Evolutionary conservation across 2,888 invertebrate species (phyloP), one percentile per base, ranked within the genome.

Genomic region (Phrixothrix hirtus): DNA sequence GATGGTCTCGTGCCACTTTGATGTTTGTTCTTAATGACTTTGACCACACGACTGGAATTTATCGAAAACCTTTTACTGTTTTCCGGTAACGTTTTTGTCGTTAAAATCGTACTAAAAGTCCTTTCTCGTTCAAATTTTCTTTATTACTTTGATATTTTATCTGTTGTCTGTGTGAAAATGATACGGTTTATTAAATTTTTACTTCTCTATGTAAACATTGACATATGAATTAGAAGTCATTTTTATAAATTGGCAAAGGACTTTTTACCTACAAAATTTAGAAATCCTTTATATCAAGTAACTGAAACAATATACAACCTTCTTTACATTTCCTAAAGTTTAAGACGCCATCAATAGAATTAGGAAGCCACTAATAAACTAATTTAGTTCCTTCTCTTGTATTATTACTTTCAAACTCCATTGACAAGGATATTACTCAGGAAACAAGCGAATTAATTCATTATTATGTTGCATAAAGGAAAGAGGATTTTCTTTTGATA

Each of bases 11-110:
- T 66, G 69, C 69, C 60, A 68, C 72, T 72, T 72, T 72, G 72
- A 71, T 72, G 70, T 72, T 71, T 68, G 66, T 69, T 71, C 69
- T 68, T 72, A 70, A 71, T 69, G 69, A 71, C 69, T 72, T 72
- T 68, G 69, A 69, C 69, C 69, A 64, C 69, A 67, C 66, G 68
- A 66, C 68, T 65, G 67, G 70, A 71, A 69, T 70, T 67, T 66
- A 68, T 70, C 66, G 68, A 58, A 65, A 65, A 65, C 61, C 61
- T 62, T 66, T 67, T 65, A 62, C 59, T 41, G 45, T 49, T 44
- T 37, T 39, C 48, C 52, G 32, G 37, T 41, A 52, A 37, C 55
- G 43, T 45, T 55, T 44, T 55, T 54, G 49, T 50, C 50, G 45
- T 43, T 55, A 50, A 55, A 55, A 50, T 50, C 37, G 41, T 32